These are phyloP conservation scores for Isurus oxyrinchus DNA, from an alignment of 2,113 vertebrate species.

Conservation along the genomic window DNA sequence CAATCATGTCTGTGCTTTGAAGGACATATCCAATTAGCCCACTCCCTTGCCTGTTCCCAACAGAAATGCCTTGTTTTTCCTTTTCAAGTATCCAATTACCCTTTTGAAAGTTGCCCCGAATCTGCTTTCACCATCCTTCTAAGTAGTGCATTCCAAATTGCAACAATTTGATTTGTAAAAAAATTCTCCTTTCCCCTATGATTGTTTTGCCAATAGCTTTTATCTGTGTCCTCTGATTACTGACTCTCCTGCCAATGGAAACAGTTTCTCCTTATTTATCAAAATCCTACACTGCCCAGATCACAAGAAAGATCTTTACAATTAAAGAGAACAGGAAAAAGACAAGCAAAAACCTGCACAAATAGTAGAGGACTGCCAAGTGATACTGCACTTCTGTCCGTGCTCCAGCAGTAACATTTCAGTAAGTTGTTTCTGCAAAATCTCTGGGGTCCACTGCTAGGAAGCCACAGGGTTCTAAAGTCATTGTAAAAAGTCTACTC, in stretches of 20 bases:
- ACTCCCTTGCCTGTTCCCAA: not conserved
- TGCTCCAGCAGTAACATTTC: not conserved
- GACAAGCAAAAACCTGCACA: not conserved
- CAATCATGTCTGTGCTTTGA: not conserved
- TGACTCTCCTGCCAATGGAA: not conserved
- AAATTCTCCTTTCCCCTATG: not conserved
- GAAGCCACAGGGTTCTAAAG: not conserved
- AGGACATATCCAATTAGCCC: not conserved
- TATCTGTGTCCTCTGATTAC: not conserved
- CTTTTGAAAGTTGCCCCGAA: not conserved
- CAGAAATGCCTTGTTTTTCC: not conserved
- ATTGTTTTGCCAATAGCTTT: not conserved
- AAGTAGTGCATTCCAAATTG: not conserved
- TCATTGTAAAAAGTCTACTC: not conserved
- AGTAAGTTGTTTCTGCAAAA: not conserved
- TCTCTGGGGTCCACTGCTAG: not conserved
- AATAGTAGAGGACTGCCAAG: not conserved
- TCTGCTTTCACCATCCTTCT: not conserved
- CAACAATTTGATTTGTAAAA: not conserved
- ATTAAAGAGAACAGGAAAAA: not conserved
- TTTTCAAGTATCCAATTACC: not conserved
- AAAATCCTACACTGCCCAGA: not conserved
- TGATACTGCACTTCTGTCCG: not conserved
- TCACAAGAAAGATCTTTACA: not conserved
- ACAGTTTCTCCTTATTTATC: not conserved